These are phyloP conservation scores for Piliocolobus tephrosceles DNA, from an alignment of 2,113 vertebrate species.

Conservation along the genomic window DNA sequence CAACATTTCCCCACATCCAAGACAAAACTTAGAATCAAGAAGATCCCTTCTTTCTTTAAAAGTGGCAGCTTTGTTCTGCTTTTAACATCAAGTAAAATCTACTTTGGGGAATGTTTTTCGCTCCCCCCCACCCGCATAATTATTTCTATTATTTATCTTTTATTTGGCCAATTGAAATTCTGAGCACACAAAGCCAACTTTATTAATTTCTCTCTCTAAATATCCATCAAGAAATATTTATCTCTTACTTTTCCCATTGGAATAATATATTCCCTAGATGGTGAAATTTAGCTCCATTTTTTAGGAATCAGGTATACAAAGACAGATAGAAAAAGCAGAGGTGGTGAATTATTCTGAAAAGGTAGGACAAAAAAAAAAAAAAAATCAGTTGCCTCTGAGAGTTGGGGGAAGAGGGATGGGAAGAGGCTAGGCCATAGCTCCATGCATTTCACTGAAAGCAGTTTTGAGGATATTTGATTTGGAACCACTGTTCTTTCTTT, in stretches of 20 bases:
- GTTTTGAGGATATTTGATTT: neutral
- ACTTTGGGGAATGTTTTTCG: neutral
- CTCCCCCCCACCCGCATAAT: neutral
- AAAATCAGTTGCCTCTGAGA: neutral
- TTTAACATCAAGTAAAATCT: neutral
- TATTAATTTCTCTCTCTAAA: conserved; percentile 21
- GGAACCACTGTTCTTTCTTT: neutral
- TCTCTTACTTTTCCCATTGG: neutral
- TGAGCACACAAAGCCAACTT: neutral
- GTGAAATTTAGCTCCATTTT: neutral
- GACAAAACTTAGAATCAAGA: neutral
- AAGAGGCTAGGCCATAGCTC: neutral
- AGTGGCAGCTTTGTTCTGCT: conserved; percentile 21
- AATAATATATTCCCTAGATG: neutral
- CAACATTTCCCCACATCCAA: neutral
- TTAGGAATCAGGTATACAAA: neutral
- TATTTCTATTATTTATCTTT: neutral
- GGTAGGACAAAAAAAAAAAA: neutral
- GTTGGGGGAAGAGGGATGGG: neutral
- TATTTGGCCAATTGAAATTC: neutral
- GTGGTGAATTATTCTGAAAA: neutral
- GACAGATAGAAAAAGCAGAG: neutral
- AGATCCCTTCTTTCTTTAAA: neutral
- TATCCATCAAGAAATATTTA: neutral
- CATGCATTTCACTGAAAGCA: neutral